phyloP scores from a whole-genome alignment of 2,888 invertebrate species.

The Dryococelus australis region DNA sequence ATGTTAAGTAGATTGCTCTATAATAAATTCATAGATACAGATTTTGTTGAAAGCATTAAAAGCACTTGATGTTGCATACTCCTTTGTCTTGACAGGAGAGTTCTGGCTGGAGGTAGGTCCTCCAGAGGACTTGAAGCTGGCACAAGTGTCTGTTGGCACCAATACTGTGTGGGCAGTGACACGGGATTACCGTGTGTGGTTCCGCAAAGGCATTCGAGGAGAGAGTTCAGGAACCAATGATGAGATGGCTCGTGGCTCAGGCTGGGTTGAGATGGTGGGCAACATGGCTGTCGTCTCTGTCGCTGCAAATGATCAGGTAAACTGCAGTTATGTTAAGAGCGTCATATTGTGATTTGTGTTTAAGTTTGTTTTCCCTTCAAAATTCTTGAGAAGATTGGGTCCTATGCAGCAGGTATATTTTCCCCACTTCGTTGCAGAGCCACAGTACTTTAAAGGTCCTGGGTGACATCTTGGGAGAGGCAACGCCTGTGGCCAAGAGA shows the following conservation, averaged over 20 bases:
- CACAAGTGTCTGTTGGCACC: slow-evolving; percentile 82
- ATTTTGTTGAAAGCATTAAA: no score
- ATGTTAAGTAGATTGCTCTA: no score
- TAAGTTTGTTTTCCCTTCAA: no score
- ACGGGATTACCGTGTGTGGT: slow-evolving; percentile 86
- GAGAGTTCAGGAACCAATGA: slow-evolving; percentile 75
- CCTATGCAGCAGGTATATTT: no score
- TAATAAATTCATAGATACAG: no score
- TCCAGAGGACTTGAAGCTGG: slow-evolving; percentile 73
- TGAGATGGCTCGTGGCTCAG: slow-evolving; percentile 78
- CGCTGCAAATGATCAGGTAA: slow-evolving; percentile 82
- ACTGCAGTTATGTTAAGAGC: background rate
- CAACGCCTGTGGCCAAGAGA: no score
- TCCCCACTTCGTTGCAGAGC: no score
- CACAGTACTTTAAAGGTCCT: no score
- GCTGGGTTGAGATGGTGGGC: slow-evolving; percentile 91
- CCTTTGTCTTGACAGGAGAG: slow-evolving; percentile 61
- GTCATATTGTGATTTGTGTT: no score
- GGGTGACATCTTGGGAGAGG: no score
- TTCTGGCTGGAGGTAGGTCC: slow-evolving; percentile 84
- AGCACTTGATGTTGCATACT: no score
- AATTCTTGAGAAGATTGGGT: no score
- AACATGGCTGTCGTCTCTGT: slow-evolving; percentile 85
- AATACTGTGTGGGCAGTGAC: slow-evolving; percentile 84
- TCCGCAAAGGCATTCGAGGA: slow-evolving; percentile 73